Evolutionary conservation across 2,888 invertebrate genomes (phyloP), one percentile per base, ranked within the genome.

Genomic region (Eupithecia centaureata): DNA sequence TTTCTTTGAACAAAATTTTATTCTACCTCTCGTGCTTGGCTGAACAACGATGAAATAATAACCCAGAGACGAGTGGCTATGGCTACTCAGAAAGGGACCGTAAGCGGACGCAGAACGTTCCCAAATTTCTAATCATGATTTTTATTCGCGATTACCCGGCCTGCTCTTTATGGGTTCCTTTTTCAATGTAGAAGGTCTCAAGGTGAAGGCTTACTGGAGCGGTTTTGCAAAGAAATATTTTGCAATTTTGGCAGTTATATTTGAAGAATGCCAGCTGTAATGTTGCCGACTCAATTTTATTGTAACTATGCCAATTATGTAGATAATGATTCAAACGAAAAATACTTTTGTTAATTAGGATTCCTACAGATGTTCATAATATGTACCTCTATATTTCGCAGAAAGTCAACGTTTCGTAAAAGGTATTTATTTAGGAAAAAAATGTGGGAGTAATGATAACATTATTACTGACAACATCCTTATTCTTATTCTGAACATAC

Each of bases 11-110:
- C 87, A 82, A 85, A 86, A 86, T 79, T 89, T 86, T 89, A 86
- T 86, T 86, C 81, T 82, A 82, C 88, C 85, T 87, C 86, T 88
- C 86, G 84, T 86, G 87, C 87, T 86, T 85, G 86, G 85, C 79
- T 86, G 86, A 89, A 86, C 89, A 87, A 83, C 87, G 87, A 90
- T 92, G 89, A 91, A 91, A 91, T 91, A 91, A 91, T 90, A 91
- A 90, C 83, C 88, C 85, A 82, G 82, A 75, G 79, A 81, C 76
- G 77, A 75, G 71, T 84, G 79, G 22, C 47, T 47, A 47, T 81
- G 77, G 84, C 80, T 78, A 74, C 81, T 85, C 85, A 76, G 88
- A 88, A 90, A 89, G 79, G 85, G 82, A 88, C 88, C 86, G 81
- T 87, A 89, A 83, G 82, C 78, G 82, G 80, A 87, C 82, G 88